Evolutionary conservation across 2,888 invertebrate species (phyloP).

Genomic region (Keiferia lycopersicella): DNA sequence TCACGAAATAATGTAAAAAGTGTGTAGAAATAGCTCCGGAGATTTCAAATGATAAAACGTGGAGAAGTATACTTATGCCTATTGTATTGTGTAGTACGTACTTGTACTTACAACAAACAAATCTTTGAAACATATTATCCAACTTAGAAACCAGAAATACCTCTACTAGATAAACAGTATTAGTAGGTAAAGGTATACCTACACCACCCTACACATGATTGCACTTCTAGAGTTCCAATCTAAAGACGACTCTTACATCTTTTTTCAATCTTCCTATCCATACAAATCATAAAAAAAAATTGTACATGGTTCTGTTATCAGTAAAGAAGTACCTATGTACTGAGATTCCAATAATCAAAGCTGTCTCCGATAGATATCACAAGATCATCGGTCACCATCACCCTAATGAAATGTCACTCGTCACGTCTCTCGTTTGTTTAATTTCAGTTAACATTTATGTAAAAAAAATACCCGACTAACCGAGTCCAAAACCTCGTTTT

Average conservation of each 20-base stretch:
- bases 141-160: no score
- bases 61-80: no score
- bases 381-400: conserved; percentile 11
- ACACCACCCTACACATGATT: no score
- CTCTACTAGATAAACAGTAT: no score
- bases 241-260: no score
- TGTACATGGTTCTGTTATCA: not conserved
- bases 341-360: conserved; percentile 1
- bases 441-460: not conserved
- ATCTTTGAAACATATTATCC: no score
- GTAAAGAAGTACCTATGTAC: not conserved
- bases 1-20: not conserved
- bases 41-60: not conserved
- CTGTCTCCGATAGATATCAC: conserved; percentile 5
- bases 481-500: no score
- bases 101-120: no score
- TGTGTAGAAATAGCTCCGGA: not conserved
- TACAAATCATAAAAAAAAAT: not conserved
- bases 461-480: not conserved
- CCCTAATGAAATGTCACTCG: conserved; percentile 19
- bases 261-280: no score
- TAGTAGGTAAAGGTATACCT: no score
- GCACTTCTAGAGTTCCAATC: no score
- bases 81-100: no score
- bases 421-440: conserved; percentile 9